Evolutionary conservation across 37 sponge, comb jelly and placozoan genomes (phyloP), one percentile per base, ranked within the genome.

Genomic region (Chondrosia reniformis): DNA sequence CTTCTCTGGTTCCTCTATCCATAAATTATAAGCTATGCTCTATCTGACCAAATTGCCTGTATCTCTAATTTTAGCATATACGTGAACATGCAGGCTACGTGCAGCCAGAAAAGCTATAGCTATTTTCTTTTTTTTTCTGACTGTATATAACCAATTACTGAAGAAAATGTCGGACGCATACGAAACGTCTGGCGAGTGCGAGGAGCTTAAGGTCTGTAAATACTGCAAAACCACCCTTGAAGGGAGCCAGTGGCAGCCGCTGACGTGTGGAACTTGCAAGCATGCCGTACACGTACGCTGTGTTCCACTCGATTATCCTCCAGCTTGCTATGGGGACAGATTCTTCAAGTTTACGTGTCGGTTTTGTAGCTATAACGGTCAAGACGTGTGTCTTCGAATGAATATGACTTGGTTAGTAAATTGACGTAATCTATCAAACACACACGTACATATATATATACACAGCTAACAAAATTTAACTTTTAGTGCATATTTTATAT

Each of bases 311-410:
- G 72, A 69, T 21, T 43, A 44, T 24, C 72, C 72, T 19, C 41
- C 72, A 8, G 72, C 72, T 1, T 69, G 72, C 42, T 69, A 69
- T 39, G 72, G 72, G 3, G 72, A 69, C 43, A 31, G 43, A 21
- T 69, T 69, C 72, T 69, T 69, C 9, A 44, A 69, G 22, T 69
- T 69, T 40, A 69, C 72, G 19, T 69, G 72, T 44, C 32, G 72
- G 7, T 39, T 39, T 39, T 69, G 72, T 44, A 69, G 72, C 43
- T 8, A 24, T 34, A 37, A 31, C n/a, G 72, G 72, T 9, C 39
- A 34, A 31, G 72, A 69, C n/a, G 17, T 39, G 2, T 69, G 72
- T 25, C 39, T 13, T 19, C 39, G 72, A 25, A 34, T 34, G 43
- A 31, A 40, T 25, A 69, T 69, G 72, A 69, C 42, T 2, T 69